Conservation (phyloP, 1,140 invertebrate species). For the Glossosoma conforme region DNA sequence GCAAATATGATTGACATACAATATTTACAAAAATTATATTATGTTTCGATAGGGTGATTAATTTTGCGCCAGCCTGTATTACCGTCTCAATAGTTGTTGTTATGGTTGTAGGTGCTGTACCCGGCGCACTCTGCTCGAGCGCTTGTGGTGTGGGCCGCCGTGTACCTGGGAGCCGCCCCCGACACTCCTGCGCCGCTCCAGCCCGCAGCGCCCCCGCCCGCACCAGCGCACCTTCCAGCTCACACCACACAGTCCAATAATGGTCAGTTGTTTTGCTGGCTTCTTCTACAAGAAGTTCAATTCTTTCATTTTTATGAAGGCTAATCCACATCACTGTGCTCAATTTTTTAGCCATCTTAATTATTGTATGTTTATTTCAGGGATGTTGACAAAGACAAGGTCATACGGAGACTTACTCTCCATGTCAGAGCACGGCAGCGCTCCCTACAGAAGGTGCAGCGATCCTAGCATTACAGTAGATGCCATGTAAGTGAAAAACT, state of each 20-base stretch:
- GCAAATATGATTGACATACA: no score
- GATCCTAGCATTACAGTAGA: constrained; percentile 76
- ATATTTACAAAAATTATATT: no score
- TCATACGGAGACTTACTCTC: constrained; percentile 74
- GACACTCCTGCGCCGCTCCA: constrained; percentile 25
- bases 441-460: constrained; percentile 63
- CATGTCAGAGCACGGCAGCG: constrained; percentile 58
- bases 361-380: constrained; percentile 32
- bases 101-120: constrained; percentile 69
- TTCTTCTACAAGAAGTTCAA: not conserved
- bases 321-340: not conserved
- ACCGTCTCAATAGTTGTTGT: no score
- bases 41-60: no score
- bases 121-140: constrained; percentile 79
- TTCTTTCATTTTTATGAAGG: not conserved
- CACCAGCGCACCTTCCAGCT: constrained; percentile 3
- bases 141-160: constrained; percentile 76
- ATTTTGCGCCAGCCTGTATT: no score
- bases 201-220: constrained; percentile 20
- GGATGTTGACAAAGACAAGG: constrained; percentile 68
- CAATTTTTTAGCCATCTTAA: not conserved
- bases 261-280: constrained; percentile 11
- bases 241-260: constrained; percentile 1
- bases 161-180: constrained; percentile 65
- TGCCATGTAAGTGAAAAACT: constrained; percentile 49